A percentile compares a stretch with the other conserved stretches of the same genome.
Conservation (phyloP, 2,888 invertebrate species). For the Nemotelus pantherinus region DNA sequence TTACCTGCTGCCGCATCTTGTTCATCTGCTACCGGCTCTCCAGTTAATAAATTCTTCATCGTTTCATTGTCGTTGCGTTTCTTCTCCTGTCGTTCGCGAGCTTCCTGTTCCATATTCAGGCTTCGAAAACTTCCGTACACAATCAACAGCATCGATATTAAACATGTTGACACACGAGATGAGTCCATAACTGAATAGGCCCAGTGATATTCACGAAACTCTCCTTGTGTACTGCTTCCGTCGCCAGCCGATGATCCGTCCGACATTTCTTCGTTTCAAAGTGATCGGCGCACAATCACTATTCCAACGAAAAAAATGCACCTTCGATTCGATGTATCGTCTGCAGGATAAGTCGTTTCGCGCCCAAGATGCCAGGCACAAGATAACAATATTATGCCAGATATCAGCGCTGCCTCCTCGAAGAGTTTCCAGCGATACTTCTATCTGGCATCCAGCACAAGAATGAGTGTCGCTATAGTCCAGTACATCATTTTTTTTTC, state of each 20-base stretch:
- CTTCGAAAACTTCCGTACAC: conserved; percentile 98
- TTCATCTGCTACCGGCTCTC: conserved; percentile 59
- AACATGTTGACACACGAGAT: conserved; percentile 94
- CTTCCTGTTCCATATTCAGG: conserved; percentile 95
- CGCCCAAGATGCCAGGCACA: too few species aligned
- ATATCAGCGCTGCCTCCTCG: background rate
- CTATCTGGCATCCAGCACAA: conserved; percentile 1
- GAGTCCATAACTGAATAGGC: conserved; percentile 98
- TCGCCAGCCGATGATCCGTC: conserved; percentile 54
- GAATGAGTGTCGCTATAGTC: too few species aligned
- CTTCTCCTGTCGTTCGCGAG: conserved; percentile 82
- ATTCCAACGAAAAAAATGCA: background rate
- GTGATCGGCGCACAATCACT: background rate
- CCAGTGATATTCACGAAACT: conserved; percentile 76
- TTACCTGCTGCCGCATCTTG: conserved; percentile 14
- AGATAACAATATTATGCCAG: background rate
- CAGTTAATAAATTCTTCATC: conserved; percentile 63
- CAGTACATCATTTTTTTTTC: background rate
- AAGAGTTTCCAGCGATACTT: background rate
- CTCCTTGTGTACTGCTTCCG: conserved; percentile 59
- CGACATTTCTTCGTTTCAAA: conserved; percentile 50
- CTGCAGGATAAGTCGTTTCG: too few species aligned
- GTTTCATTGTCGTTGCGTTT: conserved; percentile 73
- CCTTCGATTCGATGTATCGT: too few species aligned
- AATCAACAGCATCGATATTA: conserved; percentile 96